A percentile compares a stretch with the other conserved stretches of the same genome.
Conservation (phyloP, 1,140 invertebrate species). For the Tribolium madens region DNA sequence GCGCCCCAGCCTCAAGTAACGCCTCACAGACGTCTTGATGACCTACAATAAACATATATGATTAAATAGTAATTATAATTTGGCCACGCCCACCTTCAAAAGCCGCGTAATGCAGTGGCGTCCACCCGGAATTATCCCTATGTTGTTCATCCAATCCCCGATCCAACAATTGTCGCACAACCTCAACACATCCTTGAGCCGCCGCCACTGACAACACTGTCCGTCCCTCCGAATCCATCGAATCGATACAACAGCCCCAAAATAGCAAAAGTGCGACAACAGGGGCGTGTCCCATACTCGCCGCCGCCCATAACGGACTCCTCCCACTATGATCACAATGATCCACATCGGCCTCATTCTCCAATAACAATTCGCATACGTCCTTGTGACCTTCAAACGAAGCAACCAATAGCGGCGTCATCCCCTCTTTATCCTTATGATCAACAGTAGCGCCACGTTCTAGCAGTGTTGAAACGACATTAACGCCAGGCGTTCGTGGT, state of each 20-base stretch:
- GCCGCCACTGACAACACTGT: slow-evolving; percentile 90
- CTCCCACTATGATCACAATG: slow-evolving; percentile 83
- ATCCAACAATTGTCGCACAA: slow-evolving; percentile 89
- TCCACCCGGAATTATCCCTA: slow-evolving; percentile 93
- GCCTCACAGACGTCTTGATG: slow-evolving; percentile 90
- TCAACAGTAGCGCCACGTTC: slow-evolving; percentile 89
- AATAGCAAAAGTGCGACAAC: slow-evolving; percentile 86
- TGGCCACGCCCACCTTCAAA: slow-evolving; percentile 78
- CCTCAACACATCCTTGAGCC: slow-evolving; percentile 85
- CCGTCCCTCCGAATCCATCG: slow-evolving; percentile 90
- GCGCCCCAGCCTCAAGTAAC: slow-evolving; percentile 90
- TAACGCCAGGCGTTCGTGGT: slow-evolving; percentile 82
- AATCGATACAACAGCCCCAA: slow-evolving; percentile 91
- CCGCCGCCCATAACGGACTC: slow-evolving; percentile 85
- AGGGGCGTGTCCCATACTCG: slow-evolving; percentile 86
- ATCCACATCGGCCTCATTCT: slow-evolving; percentile 90
- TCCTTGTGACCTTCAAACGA: slow-evolving; percentile 83
- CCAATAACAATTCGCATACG: slow-evolving; percentile 86
- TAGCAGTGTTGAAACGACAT: slow-evolving; percentile 79
- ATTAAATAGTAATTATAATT: slow-evolving; percentile 17
- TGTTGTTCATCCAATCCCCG: slow-evolving; percentile 92
- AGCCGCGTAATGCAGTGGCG: slow-evolving; percentile 91
- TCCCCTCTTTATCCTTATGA: slow-evolving; percentile 91
- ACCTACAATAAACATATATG: slow-evolving; percentile 65
- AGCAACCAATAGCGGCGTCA: slow-evolving; percentile 93